These are phyloP conservation scores for Cosmia pyralina DNA, from an alignment of 2,888 invertebrate species.

Conservation along the genomic window DNA sequence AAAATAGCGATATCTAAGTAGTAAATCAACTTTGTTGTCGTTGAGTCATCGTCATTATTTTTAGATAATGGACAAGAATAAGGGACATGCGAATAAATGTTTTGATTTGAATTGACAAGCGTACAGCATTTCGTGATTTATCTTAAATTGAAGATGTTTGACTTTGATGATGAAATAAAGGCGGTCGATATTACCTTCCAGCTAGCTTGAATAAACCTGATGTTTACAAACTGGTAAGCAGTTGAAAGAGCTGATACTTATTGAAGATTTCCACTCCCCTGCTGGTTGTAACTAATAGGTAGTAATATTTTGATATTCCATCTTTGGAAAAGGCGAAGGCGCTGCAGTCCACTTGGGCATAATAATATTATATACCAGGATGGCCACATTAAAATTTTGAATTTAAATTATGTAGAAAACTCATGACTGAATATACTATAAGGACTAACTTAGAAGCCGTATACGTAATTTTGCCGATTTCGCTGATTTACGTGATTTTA, in stretches of 20 bases:
- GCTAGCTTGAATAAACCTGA: too few species aligned
- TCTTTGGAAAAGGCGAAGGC: background rate
- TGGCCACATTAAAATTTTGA: background rate
- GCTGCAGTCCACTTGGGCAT: background rate
- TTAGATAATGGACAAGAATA: slow-evolving; percentile 15
- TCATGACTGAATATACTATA: background rate
- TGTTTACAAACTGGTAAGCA: too few species aligned
- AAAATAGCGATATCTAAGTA: slow-evolving; percentile 33
- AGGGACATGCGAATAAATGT: background rate
- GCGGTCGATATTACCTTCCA: too few species aligned
- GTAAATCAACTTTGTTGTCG: slow-evolving; percentile 7
- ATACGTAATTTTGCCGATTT: too few species aligned
- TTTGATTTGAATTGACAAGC: background rate
- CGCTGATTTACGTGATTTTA: too few species aligned
- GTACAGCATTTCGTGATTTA: background rate
- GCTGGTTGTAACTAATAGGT: background rate
- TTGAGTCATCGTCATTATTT: slow-evolving; percentile 49
- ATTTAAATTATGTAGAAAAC: background rate
- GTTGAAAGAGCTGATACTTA: too few species aligned
- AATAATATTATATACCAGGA: background rate
- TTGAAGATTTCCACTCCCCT: too few species aligned
- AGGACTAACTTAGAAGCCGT: too few species aligned
- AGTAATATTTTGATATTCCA: too few species aligned
- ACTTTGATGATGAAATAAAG: too few species aligned
- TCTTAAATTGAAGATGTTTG: background rate